These are phyloP conservation scores for Drosophila bifasciata DNA, from an alignment of 1,140 invertebrate species.

Conservation along the genomic window DNA sequence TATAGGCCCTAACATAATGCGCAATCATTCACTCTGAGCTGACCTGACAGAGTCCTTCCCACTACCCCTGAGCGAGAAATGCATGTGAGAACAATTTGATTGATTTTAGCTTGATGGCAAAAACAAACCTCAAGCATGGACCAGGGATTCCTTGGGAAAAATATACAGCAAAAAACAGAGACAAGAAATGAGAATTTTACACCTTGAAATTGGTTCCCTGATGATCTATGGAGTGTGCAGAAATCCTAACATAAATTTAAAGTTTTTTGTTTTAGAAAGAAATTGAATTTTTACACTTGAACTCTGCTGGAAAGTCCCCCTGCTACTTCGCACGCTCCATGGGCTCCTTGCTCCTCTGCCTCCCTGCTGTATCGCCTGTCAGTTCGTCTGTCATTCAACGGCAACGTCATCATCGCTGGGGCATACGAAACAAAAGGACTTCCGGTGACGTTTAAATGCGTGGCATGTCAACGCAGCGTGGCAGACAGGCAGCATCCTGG, in stretches of 20 bases:
- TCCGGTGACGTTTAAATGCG: slow-evolving; percentile 81
- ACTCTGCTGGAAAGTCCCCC: slow-evolving; percentile 20
- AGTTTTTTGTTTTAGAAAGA: slow-evolving; percentile 34
- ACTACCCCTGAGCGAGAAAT: slow-evolving; percentile 31
- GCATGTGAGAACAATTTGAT: slow-evolving; percentile 64
- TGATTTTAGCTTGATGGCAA: slow-evolving; percentile 45
- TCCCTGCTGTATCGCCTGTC: slow-evolving; percentile 24
- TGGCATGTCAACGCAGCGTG: slow-evolving; percentile 72
- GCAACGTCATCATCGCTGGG: slow-evolving; percentile 56
- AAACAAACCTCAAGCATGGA: slow-evolving; percentile 33
- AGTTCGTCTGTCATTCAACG: slow-evolving; percentile 19
- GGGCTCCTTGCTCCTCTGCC: slow-evolving; percentile 4
- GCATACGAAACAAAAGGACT: slow-evolving; percentile 79
- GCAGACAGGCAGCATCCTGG: slow-evolving; percentile 78
- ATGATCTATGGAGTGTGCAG: too few relatives aligned
- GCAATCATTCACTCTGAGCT: slow-evolving; percentile 56
- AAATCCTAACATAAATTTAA: too few relatives aligned
- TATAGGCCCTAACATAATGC: slow-evolving; percentile 59
- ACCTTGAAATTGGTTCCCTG: too few relatives aligned
- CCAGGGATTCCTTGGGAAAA: slow-evolving; percentile 17
- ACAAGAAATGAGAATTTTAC: background rate
- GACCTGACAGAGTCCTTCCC: slow-evolving; percentile 3
- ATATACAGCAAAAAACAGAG: background rate
- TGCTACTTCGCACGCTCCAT: background rate
- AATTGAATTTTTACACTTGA: slow-evolving; percentile 60